Base-by-base conservation (phyloP, 1,140 invertebrate species). In the Fopius arisanus region DNA sequence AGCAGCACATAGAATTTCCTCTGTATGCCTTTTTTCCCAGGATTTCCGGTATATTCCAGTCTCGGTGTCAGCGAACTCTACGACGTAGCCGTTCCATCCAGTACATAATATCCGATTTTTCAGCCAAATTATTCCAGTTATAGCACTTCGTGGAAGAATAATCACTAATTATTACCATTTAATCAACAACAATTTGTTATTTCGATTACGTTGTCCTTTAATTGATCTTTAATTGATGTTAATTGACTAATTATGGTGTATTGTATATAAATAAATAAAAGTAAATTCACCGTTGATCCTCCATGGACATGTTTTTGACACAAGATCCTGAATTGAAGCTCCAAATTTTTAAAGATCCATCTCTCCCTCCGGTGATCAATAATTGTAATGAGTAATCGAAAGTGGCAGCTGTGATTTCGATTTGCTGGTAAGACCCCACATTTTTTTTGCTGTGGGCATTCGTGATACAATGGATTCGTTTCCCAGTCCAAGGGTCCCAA, bases 261-360 rank as follows among this genome's bases (percentile, higher is more conserved):
- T n/a, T n/a, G n/a, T n/a, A n/a, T n/a, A n/a, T n/a, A n/a, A n/a
- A n/a, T n/a, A n/a, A n/a, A n/a, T n/a, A n/a, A n/a, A n/a, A n/a
- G n/a, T n/a, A n/a, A 14, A 19, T 40, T 4, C 79, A 84, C 83
- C 79, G 78, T 29, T 90, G 89, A 59, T 88, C 81, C 71, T 91
- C 90, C 21, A 92, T 90, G 28, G 83, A 81, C 91, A 94, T 90
- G 29, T 89, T 90, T 70, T 91, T 84, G 29, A 94, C 79, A 77
- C 92, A 93, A 0, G 89, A 88, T 0, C 93, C 93, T 26, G 92
- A 92, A 80, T 94, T 94, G 77, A 94, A 95, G 81, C 94, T 94
- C 94, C 94, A 96, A 6, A 94, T 90, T 88, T 92, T 92, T 1
- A 94, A 82, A 2, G 90, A 89, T 31, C 93, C 93, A 82, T 93